Evolutionary conservation across 2,888 invertebrate genomes (phyloP).

Genomic region (Metopia argyrocephala): DNA sequence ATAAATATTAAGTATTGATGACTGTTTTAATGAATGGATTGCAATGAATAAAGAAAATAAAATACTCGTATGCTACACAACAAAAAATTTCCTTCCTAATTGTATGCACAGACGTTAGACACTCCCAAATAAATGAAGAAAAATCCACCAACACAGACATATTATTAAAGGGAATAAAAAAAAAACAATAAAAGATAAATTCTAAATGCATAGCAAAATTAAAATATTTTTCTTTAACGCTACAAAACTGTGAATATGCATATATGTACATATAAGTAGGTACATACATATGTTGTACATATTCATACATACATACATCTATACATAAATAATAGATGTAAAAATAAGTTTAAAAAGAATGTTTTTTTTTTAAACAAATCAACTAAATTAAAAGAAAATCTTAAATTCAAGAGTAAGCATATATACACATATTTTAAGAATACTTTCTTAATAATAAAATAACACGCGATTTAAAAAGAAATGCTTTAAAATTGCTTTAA

Average conservation of each 20-base stretch:
- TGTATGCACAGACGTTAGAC: slow-evolving; percentile 22
- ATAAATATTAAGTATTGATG: neutral
- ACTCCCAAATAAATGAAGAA: slow-evolving; percentile 38
- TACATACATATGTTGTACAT: neutral
- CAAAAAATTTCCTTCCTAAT: slow-evolving; percentile 4
- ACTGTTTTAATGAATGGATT: no score
- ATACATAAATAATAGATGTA: neutral
- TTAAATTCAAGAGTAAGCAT: neutral
- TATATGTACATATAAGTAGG: neutral
- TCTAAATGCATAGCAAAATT: slow-evolving; percentile 4
- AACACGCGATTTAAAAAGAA: slow-evolving; percentile 31
- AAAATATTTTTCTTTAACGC: neutral
- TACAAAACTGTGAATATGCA: neutral
- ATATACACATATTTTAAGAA: neutral
- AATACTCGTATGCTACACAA: neutral
- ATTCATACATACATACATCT: no score
- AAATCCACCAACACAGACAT: slow-evolving; percentile 15
- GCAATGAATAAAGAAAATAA: neutral
- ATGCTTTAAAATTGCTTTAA: neutral
- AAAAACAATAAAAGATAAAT: neutral
- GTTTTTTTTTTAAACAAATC: neutral
- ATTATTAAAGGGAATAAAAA: neutral
- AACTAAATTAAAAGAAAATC: slow-evolving; percentile 21
- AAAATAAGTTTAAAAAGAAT: neutral
- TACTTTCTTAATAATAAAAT: slow-evolving; percentile 17